Conservation (phyloP, 2,888 invertebrate genomes). For the Eustalomyia histrio region DNA sequence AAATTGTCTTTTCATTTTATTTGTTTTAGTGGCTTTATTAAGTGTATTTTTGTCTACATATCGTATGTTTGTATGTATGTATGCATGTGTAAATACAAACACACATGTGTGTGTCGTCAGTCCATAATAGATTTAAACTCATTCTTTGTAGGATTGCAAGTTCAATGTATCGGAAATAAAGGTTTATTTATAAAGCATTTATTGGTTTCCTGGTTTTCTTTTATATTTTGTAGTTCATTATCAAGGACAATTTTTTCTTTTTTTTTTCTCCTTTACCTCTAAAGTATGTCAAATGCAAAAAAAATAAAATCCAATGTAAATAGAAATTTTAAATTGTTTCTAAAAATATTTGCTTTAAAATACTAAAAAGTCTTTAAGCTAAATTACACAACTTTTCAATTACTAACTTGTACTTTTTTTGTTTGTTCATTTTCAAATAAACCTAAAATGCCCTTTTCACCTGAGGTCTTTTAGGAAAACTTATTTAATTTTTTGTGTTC, state of each 20-base stretch:
- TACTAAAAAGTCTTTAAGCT: background rate
- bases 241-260: conserved; percentile 23
- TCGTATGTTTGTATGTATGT: background rate
- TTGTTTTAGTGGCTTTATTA: conserved; percentile 48
- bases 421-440: background rate
- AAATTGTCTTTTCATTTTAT: conserved; percentile 28
- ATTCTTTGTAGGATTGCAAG: conserved; percentile 32
- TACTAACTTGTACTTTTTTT: background rate
- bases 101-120: conserved; percentile 1
- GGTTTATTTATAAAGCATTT: conserved; percentile 47
- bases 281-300: background rate
- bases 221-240: conserved; percentile 34
- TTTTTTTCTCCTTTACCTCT: too few relatives aligned
- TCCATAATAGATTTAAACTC: conserved; percentile 1
- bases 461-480: conserved; percentile 31
- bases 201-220: conserved; percentile 11
- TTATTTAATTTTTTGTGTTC: conserved; percentile 9
- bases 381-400: background rate
- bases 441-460: conserved; percentile 1
- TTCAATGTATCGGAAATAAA: conserved; percentile 56
- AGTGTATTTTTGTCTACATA: conserved; percentile 18
- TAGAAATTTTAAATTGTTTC: background rate
- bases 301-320: background rate
- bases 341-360: background rate
- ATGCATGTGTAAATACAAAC: background rate